These are phyloP conservation scores for Threskiornis aethiopicus DNA, from an alignment of 2,797 vertebrate genomes.

Conservation along the genomic window DNA sequence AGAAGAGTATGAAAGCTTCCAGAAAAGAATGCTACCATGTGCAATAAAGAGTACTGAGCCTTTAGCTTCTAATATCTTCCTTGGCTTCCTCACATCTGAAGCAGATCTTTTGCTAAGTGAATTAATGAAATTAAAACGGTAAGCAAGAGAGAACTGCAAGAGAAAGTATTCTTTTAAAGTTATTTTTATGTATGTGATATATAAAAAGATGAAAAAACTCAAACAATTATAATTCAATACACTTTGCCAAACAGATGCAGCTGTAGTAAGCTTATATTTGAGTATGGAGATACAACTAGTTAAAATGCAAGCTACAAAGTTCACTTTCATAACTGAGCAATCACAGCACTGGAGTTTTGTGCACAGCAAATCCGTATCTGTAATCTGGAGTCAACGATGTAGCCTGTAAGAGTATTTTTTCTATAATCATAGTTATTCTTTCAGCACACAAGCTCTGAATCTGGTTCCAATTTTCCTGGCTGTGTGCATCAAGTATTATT, in stretches of 20 bases:
- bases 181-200: background rate
- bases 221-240: background rate
- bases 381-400: background rate
- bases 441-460: background rate
- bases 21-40: background rate
- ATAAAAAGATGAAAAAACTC: background rate
- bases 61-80: background rate
- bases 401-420: background rate
- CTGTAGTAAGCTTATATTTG: background rate
- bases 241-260: background rate
- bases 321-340: background rate
- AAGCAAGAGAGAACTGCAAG: background rate
- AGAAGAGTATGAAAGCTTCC: background rate
- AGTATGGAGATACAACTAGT: background rate
- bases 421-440: background rate
- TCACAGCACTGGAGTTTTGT: background rate
- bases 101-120: background rate
- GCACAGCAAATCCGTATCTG: background rate
- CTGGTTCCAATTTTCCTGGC: constrained; percentile 6
- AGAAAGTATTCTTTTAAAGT: background rate
- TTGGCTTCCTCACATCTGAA: background rate
- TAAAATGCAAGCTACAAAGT: background rate
- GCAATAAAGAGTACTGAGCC: background rate
- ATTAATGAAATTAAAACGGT: background rate
- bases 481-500: background rate